These are phyloP conservation scores for Ochropacha duplaris DNA, from an alignment of 2,888 invertebrate species.

Conservation along the genomic window DNA sequence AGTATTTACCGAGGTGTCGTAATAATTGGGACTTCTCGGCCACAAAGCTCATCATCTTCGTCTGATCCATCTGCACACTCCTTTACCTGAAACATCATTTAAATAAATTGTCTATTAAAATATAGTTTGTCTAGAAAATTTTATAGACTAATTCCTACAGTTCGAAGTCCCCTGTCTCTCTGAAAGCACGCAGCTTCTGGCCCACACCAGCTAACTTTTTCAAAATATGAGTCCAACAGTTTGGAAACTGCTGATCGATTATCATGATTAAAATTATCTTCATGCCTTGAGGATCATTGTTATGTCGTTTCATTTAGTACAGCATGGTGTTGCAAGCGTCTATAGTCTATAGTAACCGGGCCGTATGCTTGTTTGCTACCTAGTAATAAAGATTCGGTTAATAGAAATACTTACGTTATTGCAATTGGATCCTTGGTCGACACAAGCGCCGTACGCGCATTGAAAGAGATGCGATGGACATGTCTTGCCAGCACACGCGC, in stretches of 20 bases:
- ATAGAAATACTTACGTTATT: slow-evolving; percentile 19
- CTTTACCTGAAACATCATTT: not conserved
- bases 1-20: not conserved
- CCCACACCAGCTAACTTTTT: too few species aligned
- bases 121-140: too few species aligned
- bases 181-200: too few species aligned
- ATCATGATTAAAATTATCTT: too few species aligned
- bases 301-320: too few species aligned
- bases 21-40: not conserved
- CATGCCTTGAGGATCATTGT: slow-evolving; percentile 8
- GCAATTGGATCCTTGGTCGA: slow-evolving; percentile 70
- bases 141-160: too few species aligned
- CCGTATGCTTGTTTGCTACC: too few species aligned
- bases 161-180: too few species aligned
- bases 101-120: not conserved
- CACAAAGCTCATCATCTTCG: not conserved
- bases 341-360: too few species aligned
- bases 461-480: slow-evolving; percentile 82
- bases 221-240: too few species aligned
- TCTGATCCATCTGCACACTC: not conserved
- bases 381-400: not conserved
- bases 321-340: too few species aligned
- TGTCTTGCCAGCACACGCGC: slow-evolving; percentile 52
- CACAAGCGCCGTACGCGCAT: slow-evolving; percentile 85
- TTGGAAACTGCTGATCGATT: too few species aligned